Conservation (phyloP, 2,113 vertebrate genomes). For the Proteles cristata region DNA sequence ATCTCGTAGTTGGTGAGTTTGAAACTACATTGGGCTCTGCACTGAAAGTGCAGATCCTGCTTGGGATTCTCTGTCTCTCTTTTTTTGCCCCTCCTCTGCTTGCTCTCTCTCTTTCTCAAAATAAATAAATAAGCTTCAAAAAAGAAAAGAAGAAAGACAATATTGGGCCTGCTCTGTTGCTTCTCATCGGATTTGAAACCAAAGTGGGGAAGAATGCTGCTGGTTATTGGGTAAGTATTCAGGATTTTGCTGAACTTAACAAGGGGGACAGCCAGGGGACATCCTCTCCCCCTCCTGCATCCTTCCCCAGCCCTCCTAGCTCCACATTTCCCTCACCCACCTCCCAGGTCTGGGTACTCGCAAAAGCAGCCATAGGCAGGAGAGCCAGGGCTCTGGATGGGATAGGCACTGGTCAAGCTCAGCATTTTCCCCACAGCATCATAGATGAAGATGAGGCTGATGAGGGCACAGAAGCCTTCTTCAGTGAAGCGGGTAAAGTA, state of each 20-base stretch:
- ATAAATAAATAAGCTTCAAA: too few relatives aligned
- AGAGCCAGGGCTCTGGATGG: slow-evolving; percentile 82
- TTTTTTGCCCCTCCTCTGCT: too few relatives aligned
- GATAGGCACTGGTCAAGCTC: slow-evolving; percentile 84
- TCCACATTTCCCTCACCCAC: slow-evolving; percentile 47
- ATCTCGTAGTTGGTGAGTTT: too few relatives aligned
- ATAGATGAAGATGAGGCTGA: slow-evolving; percentile 90
- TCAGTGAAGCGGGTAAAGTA: slow-evolving; percentile 90
- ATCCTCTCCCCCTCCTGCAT: neutral
- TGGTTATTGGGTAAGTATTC: neutral
- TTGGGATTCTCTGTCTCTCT: too few relatives aligned
- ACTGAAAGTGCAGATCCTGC: too few relatives aligned
- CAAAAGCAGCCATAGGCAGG: slow-evolving; percentile 85
- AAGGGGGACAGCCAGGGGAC: neutral
- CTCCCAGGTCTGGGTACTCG: slow-evolving; percentile 73
- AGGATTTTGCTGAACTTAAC: slow-evolving; percentile 16
- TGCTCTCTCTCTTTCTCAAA: too few relatives aligned
- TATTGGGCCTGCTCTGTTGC: neutral
- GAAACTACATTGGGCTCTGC: too few relatives aligned
- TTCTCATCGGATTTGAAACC: slow-evolving; percentile 44
- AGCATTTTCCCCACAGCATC: slow-evolving; percentile 90
- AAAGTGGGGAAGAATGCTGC: neutral
- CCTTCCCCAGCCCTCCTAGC: neutral
- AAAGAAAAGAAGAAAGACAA: neutral
- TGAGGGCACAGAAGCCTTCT: slow-evolving; percentile 90